These are phyloP conservation scores for Drosophila meridiana DNA, from an alignment of 2,888 invertebrate species.

Conservation along the genomic window DNA sequence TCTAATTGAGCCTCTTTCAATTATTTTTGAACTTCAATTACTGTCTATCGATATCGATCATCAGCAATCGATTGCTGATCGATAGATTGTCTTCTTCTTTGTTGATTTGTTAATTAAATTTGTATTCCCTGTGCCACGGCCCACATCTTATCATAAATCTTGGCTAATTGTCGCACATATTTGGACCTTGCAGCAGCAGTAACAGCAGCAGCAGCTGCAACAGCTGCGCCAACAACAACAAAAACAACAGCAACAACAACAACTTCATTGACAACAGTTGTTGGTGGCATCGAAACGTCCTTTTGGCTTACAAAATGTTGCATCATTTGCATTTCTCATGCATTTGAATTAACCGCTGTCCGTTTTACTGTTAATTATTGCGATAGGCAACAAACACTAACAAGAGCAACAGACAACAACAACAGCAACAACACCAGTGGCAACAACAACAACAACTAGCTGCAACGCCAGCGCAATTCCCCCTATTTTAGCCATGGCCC, in stretches of 20 bases:
- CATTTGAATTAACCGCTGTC: conserved; percentile 78
- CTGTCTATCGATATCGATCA: not conserved
- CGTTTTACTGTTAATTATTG: conserved; percentile 79
- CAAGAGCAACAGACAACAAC: conserved; percentile 48
- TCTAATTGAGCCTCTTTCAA: too few species aligned
- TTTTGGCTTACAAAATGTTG: conserved; percentile 69
- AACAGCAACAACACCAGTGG: conserved; percentile 11
- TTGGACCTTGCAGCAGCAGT: conserved; percentile 9
- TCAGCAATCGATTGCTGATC: not conserved
- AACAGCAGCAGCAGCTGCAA: not conserved
- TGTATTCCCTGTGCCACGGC: not conserved
- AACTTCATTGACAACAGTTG: conserved; percentile 63
- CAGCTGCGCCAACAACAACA: not conserved
- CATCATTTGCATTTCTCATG: conserved; percentile 77
- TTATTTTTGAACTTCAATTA: not conserved
- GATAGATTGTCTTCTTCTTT: not conserved
- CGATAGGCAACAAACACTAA: conserved; percentile 66
- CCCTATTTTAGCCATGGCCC: conserved; percentile 23
- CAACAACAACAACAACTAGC: conserved; percentile 27
- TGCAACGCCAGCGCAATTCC: conserved; percentile 48
- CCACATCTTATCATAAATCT: conserved; percentile 46
- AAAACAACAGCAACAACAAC: conserved; percentile 41
- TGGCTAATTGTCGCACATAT: conserved; percentile 51
- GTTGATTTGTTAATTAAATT: conserved; percentile 4
- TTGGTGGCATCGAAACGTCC: conserved; percentile 46